Conservation (phyloP, 2,113 vertebrate genomes). For the Origma solitaria region DNA sequence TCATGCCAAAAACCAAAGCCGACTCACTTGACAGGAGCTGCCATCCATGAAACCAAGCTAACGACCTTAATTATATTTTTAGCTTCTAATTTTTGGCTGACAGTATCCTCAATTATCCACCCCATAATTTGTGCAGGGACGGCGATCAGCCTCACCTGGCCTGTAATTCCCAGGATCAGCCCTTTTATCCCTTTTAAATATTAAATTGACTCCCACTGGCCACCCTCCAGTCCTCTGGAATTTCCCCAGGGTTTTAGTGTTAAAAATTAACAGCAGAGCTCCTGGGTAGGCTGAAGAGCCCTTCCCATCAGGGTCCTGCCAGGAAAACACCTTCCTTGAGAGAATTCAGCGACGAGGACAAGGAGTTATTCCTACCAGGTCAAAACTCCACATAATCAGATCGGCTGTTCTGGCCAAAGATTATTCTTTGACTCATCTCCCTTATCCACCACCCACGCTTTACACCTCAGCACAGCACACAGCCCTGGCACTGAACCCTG, state of each 20-base stretch:
- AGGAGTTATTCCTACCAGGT: not conserved
- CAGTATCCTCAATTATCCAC: conserved; percentile 21
- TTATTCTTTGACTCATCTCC: not conserved
- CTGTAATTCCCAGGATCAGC: conserved; percentile 27
- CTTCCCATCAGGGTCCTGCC: not conserved
- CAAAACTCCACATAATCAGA: not conserved
- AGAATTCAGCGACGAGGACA: fast-evolving
- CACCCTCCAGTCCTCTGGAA: conserved; percentile 5
- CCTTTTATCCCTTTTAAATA: conserved; percentile 24
- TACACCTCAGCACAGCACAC: not conserved
- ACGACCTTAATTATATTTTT: conserved; percentile 47
- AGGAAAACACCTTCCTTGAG: not conserved
- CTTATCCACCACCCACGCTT: not conserved
- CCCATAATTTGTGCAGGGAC: conserved; percentile 7
- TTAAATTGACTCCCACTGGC: conserved; percentile 18
- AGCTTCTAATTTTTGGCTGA: conserved; percentile 57
- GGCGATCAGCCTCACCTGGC: conserved; percentile 1
- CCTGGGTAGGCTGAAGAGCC: not conserved
- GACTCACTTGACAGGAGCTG: conserved; percentile 38
- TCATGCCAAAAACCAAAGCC: conserved; percentile 38
- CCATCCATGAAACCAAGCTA: conserved; percentile 52
- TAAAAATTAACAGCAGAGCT: conserved; percentile 29
- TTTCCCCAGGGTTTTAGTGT: conserved; percentile 20
- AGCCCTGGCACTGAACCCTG: not conserved
- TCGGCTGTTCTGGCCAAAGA: not conserved